Base-by-base conservation (phyloP, 2,113 vertebrate species). In the Sphyrna mokarran region DNA sequence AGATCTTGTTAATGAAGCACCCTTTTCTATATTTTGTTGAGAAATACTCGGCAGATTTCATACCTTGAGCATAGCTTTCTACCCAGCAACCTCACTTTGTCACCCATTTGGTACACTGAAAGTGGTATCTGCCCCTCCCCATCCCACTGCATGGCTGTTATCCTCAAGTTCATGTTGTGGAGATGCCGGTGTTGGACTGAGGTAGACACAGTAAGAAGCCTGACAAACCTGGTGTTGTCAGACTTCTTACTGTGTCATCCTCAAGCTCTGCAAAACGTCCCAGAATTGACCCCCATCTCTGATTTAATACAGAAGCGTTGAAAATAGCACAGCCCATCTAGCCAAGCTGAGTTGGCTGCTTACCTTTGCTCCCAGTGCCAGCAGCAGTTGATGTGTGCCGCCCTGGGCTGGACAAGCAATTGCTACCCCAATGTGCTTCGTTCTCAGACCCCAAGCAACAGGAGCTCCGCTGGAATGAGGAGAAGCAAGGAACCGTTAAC, bases 401-500 rank as follows among this genome's bases (percentile, higher is more conserved):
- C 69, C 43, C 18, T 72, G 40, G 63, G 13, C 26, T 76, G 66
- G 68, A 69, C 68, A 48, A 5, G 68, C 94, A 72, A 26, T 94
- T 94, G 69, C 63, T 94, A 16, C 86, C 63, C 58, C 37, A 9
- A 43, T 54, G 68, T 76, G 68, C 40, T 40, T 40, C 43, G 68
- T 95, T 54, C 94, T 33, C 37, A 76, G 76, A 61, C 40, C 61
- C n/a, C n/a, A 33, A 95, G 94, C 69, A 72, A 33, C 94, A 95
- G 26, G 22, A 72, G 69, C 5, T 14, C 68, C 14, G 23, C 26
- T 72, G 68, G 43, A 11, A 69, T 54, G 94, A 29, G 69, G 43
- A 72, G 43, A 76, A 69, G 68, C 40, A 95, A 76, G 68, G 33
- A 72, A 70, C 54, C 69, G 72, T 29, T 43, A 54, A 40, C 23